Evolutionary conservation across 2,797 vertebrate species (phyloP).

Genomic region (Antrozous pallidus): DNA sequence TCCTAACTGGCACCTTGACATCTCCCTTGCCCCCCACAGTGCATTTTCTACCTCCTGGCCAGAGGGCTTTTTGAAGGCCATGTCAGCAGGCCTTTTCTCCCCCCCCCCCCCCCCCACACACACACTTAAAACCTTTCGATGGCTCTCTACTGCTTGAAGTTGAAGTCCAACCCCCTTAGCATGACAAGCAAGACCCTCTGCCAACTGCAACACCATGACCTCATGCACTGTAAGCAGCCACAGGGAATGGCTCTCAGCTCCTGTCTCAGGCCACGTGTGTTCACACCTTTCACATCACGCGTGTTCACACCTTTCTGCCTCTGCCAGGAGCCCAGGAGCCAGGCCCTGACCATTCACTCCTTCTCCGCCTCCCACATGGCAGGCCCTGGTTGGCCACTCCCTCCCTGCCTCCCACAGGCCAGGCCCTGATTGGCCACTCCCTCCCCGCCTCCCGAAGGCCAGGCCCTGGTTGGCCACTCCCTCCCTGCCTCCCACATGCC

Average conservation of each 20-base stretch:
- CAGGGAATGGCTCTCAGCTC: not conserved
- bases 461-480: no score
- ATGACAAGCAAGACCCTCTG: not conserved
- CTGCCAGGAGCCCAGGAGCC: not conserved
- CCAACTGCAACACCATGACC: fast-evolving
- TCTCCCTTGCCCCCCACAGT: not conserved
- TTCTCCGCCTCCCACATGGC: not conserved
- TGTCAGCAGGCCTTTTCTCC: not conserved
- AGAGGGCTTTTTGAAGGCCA: not conserved
- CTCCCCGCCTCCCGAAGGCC: no score
- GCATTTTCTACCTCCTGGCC: not conserved
- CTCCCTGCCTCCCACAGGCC: no score
- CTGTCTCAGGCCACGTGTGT: not conserved
- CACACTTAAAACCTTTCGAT: not conserved
- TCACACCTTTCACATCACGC: no score
- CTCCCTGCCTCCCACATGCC: no score
- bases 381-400: not conserved
- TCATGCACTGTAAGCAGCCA: not conserved
- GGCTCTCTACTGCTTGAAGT: not conserved
- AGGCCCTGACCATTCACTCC: fast-evolving
- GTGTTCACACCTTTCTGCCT: no score
- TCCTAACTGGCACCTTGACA: not conserved
- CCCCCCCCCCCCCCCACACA: no score
- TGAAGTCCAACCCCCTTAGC: not conserved
- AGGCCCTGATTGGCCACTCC: not conserved